Evolutionary conservation across 2,797 vertebrate genomes (phyloP).

Genomic region (Poeciliopsis infans): DNA sequence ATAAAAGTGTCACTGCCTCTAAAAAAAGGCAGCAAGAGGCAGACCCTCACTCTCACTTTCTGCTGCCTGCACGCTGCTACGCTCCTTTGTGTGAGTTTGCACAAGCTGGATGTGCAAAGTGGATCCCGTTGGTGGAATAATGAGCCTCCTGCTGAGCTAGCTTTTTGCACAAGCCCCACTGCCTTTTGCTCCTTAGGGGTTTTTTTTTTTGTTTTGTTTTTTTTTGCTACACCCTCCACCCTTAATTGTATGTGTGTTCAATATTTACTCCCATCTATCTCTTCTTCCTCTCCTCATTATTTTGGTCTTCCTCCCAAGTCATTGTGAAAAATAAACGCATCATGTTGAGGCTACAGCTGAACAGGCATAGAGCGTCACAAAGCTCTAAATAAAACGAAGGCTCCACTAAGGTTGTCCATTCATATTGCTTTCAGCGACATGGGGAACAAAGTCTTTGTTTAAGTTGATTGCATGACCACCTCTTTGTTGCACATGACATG

Average conservation of each 20-base stretch:
- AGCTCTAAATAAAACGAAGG: slow-evolving; percentile 68
- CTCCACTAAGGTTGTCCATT: slow-evolving; percentile 71
- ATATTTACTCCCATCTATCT: slow-evolving; percentile 65
- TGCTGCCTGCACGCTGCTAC: slow-evolving; percentile 57
- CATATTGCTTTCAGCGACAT: slow-evolving; percentile 66
- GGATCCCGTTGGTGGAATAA: slow-evolving; percentile 75
- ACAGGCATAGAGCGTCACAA: slow-evolving; percentile 52
- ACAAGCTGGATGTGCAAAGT: slow-evolving; percentile 74
- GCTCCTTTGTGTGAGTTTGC: slow-evolving; percentile 76
- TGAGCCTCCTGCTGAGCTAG: slow-evolving; percentile 78
- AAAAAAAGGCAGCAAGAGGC: slow-evolving; percentile 45
- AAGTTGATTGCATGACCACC: slow-evolving; percentile 69
- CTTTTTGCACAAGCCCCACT: slow-evolving; percentile 63
- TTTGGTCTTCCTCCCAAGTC: slow-evolving; percentile 23
- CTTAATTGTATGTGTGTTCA: slow-evolving; percentile 60
- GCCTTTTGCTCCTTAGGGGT: slow-evolving; percentile 70
- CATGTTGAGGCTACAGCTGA: slow-evolving; percentile 73
- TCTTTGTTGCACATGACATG: slow-evolving; percentile 70
- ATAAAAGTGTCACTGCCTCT: slow-evolving; percentile 71
- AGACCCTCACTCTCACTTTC: slow-evolving; percentile 49
- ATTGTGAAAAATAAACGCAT: slow-evolving; percentile 39
- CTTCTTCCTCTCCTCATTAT: slow-evolving; percentile 38
- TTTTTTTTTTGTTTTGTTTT: slow-evolving; percentile 1
- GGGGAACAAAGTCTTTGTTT: slow-evolving; percentile 72
- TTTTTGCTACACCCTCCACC: slow-evolving; percentile 45